Base-by-base conservation (phyloP, 2,888 invertebrate species). In the Scaptomyza parva region DNA sequence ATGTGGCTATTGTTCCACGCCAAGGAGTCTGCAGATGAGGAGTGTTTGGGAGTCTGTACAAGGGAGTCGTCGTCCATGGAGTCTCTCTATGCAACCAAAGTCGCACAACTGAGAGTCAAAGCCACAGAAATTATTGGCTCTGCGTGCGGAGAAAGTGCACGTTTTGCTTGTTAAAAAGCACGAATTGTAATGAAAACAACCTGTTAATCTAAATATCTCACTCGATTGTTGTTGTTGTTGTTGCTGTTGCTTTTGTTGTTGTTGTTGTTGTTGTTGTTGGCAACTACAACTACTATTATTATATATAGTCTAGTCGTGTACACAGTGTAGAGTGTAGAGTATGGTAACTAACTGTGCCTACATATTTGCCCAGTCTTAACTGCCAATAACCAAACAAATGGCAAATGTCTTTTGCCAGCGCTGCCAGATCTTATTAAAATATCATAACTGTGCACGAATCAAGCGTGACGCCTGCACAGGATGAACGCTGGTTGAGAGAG, bases 191-290 rank as follows among this genome's bases (percentile, higher is more conserved):
- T 88, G 85, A 88, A 90, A 90, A 90, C 89, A 89, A 89, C 89
- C 89, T 89, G 89, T 90, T 90, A 88, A 89, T 89, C 90, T 89
- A 90, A 90, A 90, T 89, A 90, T 89, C 89, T 90, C 90, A 90
- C 89, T 84, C 82, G 78, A 78, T 87, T 82, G 83, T 85, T 76
- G 86, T 74, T 72, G 60, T 51, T 20, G 86, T 67, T 71, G 57
- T 47, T 18, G 39, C 30, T 30, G 40, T 22, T 22, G 22, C 5
- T 22, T 2, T 22, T 22, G 37, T 28, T 26, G 26, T 26, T 26
- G 26, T 26, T 3, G 30, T 86, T 81, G 83, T 81, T 76, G 86
- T 67, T 72, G 54, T 51, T 20, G 40, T 40, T 35, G 40, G 37
- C 61, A 55, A 11, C 63, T 60, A 61, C 65, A 76, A 81, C 82